Percentiles rank a stretch among this genome's conserved stretches.
phyloP scores from a whole-genome alignment of 1,140 invertebrate species.

The Stratiolaelaps scimitus region DNA sequence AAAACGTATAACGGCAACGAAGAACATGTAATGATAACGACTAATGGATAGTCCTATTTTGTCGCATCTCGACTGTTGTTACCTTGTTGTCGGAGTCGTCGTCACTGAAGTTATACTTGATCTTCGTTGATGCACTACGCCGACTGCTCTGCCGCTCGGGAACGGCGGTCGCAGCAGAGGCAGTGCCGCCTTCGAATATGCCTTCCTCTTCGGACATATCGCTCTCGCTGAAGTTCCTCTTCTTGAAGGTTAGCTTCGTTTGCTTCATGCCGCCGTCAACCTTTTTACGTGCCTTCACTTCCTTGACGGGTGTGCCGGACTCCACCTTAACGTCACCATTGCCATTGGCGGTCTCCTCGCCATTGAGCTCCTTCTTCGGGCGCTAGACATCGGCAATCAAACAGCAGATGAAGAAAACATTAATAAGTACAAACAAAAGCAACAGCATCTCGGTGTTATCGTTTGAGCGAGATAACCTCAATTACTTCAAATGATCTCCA shows the following conservation, averaged over 20 bases:
- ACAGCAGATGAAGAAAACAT: no score
- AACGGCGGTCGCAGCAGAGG: background rate
- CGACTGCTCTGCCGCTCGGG: constrained; percentile 21
- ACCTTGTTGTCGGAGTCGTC: constrained; percentile 26
- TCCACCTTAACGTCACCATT: no score
- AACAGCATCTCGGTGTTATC: no score
- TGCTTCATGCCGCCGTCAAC: constrained; percentile 21
- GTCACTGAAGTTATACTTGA: constrained; percentile 27
- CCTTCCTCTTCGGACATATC: background rate
- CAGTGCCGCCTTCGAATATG: constrained; percentile 4
- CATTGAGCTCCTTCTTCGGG: no score
- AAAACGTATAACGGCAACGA: no score
- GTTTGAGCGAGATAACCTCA: no score
- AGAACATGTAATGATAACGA: no score
- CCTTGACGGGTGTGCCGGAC: background rate
- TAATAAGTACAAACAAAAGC: no score
- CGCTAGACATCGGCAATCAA: no score
- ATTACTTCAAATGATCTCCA: no score
- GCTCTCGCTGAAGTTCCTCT: constrained; percentile 13
- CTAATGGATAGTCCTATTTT: no score
- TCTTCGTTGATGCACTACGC: background rate
- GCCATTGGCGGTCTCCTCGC: no score
- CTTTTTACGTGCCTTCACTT: constrained; percentile 2
- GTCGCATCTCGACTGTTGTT: background rate
- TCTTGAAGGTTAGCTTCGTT: constrained; percentile 12